A percentile compares a stretch with the other conserved stretches of the same genome.
phyloP scores from a whole-genome alignment of 2,113 vertebrate genomes.

The Oriolus oriolus region DNA sequence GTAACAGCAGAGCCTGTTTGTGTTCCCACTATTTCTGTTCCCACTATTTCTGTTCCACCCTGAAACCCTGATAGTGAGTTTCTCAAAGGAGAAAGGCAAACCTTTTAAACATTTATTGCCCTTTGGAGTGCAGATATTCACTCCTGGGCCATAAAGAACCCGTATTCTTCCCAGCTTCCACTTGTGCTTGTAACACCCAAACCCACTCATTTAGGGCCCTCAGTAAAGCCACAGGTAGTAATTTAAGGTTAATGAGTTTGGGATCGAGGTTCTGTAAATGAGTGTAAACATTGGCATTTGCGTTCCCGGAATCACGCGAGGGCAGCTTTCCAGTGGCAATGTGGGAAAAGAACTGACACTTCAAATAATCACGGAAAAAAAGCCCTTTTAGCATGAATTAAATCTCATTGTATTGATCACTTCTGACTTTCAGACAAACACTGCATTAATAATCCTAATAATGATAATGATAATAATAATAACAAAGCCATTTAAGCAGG shows the following conservation, averaged over 20 bases:
- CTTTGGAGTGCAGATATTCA: background rate
- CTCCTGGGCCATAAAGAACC: background rate
- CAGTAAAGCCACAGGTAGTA: background rate
- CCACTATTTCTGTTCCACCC: background rate
- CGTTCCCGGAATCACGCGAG: background rate
- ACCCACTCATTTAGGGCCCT: background rate
- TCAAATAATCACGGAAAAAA: background rate
- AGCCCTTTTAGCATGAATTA: background rate
- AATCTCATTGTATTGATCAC: slow-evolving; percentile 48
- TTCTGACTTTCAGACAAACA: slow-evolving; percentile 65
- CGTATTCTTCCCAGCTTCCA: background rate
- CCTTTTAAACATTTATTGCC: background rate
- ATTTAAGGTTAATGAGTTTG: background rate
- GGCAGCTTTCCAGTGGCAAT: background rate
- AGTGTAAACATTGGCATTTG: background rate
- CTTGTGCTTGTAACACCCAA: background rate
- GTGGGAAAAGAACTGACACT: background rate
- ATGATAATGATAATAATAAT: slow-evolving; percentile 9
- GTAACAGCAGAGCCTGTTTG: background rate
- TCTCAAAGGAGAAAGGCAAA: background rate
- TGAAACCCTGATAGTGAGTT: background rate
- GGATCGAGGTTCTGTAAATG: background rate
- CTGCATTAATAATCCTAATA: slow-evolving; percentile 48
- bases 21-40: background rate
- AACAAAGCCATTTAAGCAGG: slow-evolving; percentile 63